These are phyloP conservation scores for Enteromius afrohamiltoni DNA, from an alignment of 2,797 vertebrate species.

Conservation along the genomic window DNA sequence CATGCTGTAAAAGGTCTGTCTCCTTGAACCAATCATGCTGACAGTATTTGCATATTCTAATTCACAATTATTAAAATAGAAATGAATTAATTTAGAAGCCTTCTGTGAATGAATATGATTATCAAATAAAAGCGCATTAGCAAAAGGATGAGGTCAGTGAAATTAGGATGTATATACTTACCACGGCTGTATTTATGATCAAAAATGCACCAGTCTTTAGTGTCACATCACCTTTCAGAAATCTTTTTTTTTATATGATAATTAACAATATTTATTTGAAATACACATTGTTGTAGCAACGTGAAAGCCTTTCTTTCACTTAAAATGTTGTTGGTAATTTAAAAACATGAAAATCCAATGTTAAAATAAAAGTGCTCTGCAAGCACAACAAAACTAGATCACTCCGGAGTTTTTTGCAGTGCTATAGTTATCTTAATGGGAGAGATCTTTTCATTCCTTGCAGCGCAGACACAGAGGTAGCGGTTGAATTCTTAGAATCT, in stretches of 20 bases:
- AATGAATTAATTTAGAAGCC: neutral
- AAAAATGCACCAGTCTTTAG: neutral
- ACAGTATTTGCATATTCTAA: constrained; percentile 1
- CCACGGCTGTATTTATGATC: neutral
- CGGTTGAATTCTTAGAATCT: neutral
- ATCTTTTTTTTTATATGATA: neutral
- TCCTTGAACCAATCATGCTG: neutral
- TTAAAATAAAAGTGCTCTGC: neutral
- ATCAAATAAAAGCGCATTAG: neutral
- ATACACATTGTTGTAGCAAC: neutral
- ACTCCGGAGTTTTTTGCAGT: neutral
- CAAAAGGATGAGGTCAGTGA: neutral
- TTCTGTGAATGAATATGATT: neutral
- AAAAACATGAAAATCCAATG: neutral
- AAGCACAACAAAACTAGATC: neutral
- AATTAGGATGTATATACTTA: neutral
- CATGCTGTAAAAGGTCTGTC: neutral
- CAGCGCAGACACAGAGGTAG: neutral
- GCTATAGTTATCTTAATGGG: neutral
- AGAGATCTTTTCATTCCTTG: neutral
- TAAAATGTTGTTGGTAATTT: neutral
- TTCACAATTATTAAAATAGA: neutral
- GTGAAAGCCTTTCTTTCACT: neutral
- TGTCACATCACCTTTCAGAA: neutral
- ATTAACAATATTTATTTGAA: neutral